Percentiles rank a stretch among this genome's conserved stretches.
phyloP scores from a whole-genome alignment of 92 coral and sea anemone species.

The Epizoanthus illoricatus region DNA sequence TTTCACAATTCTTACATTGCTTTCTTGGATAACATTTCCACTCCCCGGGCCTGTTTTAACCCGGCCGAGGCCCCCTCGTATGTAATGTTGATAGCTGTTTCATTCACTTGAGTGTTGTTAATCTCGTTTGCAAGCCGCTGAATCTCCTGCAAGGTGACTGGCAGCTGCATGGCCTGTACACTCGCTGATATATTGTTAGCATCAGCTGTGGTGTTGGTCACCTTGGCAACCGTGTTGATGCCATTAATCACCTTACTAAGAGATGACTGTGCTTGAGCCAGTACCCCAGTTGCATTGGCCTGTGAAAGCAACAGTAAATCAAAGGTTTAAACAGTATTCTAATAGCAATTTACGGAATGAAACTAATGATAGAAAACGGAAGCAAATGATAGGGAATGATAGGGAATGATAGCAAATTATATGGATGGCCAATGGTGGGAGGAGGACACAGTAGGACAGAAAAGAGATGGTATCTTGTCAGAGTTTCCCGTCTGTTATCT shows the following conservation, averaged over 20 bases:
- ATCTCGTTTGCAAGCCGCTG: constrained; percentile 74
- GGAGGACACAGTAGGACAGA: too few species aligned
- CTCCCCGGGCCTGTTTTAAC: constrained; percentile 72
- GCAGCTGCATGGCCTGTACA: constrained; percentile 72
- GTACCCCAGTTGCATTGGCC: constrained; percentile 82
- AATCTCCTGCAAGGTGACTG: constrained; percentile 74
- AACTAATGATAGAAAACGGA: background rate
- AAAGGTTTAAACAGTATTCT: background rate
- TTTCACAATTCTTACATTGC: constrained; percentile 73
- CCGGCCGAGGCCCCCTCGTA: constrained; percentile 81
- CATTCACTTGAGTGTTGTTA: constrained; percentile 64
- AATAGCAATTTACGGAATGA: background rate
- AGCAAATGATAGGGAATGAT: background rate
- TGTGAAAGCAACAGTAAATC: constrained; percentile 15
- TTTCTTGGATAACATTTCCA: constrained; percentile 70
- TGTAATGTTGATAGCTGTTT: constrained; percentile 75
- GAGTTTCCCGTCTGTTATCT: too few species aligned
- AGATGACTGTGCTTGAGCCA: constrained; percentile 62
- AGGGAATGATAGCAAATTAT: too few species aligned
- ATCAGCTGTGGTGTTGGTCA: constrained; percentile 70
- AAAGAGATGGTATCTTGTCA: too few species aligned
- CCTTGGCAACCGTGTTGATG: constrained; percentile 67
- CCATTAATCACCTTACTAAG: constrained; percentile 69
- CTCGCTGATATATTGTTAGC: constrained; percentile 73
- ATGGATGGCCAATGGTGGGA: too few species aligned